These are phyloP conservation scores for Caenorhabditis angaria DNA, from an alignment of 2,888 invertebrate species.

Conservation along the genomic window DNA sequence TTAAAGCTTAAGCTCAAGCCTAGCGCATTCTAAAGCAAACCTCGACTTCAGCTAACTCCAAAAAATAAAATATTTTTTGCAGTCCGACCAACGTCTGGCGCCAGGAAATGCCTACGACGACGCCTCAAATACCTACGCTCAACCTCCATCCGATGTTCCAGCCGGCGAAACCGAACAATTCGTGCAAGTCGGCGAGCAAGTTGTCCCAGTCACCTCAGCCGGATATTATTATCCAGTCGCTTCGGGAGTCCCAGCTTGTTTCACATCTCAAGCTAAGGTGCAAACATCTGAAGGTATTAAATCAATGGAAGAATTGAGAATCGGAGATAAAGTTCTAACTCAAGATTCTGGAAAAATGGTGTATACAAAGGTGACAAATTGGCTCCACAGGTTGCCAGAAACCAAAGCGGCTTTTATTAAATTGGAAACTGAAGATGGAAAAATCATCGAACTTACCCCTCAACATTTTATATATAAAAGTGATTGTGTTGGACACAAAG, in stretches of 20 bases:
- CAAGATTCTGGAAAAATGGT: slow-evolving; percentile 53
- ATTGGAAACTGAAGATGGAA: slow-evolving; percentile 48
- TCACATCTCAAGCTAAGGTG: slow-evolving; percentile 48
- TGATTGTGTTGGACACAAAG: neutral
- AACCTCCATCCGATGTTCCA: slow-evolving; percentile 22
- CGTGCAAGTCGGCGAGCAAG: slow-evolving; percentile 64
- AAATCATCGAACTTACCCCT: slow-evolving; percentile 55
- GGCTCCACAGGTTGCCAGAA: slow-evolving; percentile 60
- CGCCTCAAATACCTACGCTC: slow-evolving; percentile 23
- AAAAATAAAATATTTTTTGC: too few species aligned
- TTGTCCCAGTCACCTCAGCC: slow-evolving; percentile 62
- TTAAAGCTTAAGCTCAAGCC: too few species aligned
- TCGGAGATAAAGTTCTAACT: slow-evolving; percentile 61
- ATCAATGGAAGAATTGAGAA: slow-evolving; percentile 53
- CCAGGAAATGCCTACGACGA: slow-evolving; percentile 11
- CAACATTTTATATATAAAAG: slow-evolving; percentile 65
- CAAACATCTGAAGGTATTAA: slow-evolving; percentile 49
- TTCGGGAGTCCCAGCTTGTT: slow-evolving; percentile 64
- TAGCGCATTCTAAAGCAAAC: too few species aligned
- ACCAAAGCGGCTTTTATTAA: slow-evolving; percentile 57
- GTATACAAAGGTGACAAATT: slow-evolving; percentile 56
- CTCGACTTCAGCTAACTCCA: too few species aligned
- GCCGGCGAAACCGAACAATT: slow-evolving; percentile 32
- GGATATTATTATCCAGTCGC: slow-evolving; percentile 68
- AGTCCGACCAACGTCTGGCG: slow-evolving; percentile 5